Evolutionary conservation across 2,113 vertebrate species (phyloP), one percentile per base, ranked within the genome.

Genomic region (Chaenocephalus aceratus): DNA sequence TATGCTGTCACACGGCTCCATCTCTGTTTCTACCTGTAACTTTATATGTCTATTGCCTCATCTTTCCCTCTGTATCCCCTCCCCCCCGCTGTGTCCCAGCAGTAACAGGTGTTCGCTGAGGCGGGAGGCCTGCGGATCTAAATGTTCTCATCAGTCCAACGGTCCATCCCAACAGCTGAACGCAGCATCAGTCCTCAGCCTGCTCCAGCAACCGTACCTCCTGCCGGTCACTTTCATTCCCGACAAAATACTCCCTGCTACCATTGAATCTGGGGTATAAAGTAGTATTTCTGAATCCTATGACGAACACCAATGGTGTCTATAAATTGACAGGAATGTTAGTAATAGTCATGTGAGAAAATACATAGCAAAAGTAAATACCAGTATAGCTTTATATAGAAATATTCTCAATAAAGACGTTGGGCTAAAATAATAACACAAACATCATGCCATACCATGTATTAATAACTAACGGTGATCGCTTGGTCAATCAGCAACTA

Each of bases 111-210:
- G 91, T 90, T 88, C 59, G 26, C 51, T 69, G 69, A 85, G 77
- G 83, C 76, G 30, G 91, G 91, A 85, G 83, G 87, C 68, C 89
- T 34, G 79, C 46, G 10, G 69, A 88, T 89, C 84, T 92, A 91
- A 93, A 89, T 89, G 89, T 87, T 90, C 81, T 90, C 88, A 91
- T 91, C 90, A 86, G 86, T 86, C 72, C 68, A 48, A 79, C 68
- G 73, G 83, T 88, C 80, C 85, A 89, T 81, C 57, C 59, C 64
- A 79, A 84, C 91, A 89, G 90, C 90, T 91, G 85, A 89, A 76
- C 85, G 67, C 90, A 81, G 86, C 89, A 87, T 83, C 86, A 84
- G 82, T 78, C 64, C 80, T 57, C 81, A 80, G 82, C 30, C 53
- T 64, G 86, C 75, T 72, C 23, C 53, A 74, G 77, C 54, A 21